Evolutionary conservation across 92 coral and sea anemone genomes (phyloP), one percentile per base, ranked within the genome.

Genomic region (Plumapathes pennacea): DNA sequence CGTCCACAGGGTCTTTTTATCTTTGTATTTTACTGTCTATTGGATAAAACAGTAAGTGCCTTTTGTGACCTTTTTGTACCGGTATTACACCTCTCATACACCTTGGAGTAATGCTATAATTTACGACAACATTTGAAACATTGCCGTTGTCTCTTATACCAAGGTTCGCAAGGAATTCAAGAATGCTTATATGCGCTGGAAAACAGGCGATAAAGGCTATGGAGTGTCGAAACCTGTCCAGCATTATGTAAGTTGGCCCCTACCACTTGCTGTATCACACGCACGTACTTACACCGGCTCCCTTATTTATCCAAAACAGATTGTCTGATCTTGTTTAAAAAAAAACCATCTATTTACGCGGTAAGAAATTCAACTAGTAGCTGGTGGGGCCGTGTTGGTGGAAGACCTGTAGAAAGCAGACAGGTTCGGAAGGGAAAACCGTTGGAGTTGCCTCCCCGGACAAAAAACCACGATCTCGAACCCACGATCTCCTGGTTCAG

Each of bases 101-200:
- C n/a, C n/a, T n/a, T n/a, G n/a, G n/a, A n/a, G n/a, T n/a, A n/a
- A n/a, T n/a, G n/a, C n/a, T n/a, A n/a, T n/a, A n/a, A n/a, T n/a
- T n/a, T n/a, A n/a, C n/a, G n/a, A n/a, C n/a, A n/a, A n/a, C n/a
- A n/a, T n/a, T n/a, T n/a, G n/a, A n/a, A n/a, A n/a, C n/a, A n/a
- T n/a, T n/a, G n/a, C n/a, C n/a, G n/a, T n/a, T n/a, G n/a, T n/a
- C n/a, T n/a, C n/a, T n/a, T n/a, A n/a, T n/a, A n/a, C n/a, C n/a
- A n/a, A 92, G 98, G 94, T 92, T 4, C 90, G 98, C 18, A 85
- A 77, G 11, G 98, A 92, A 57, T 88, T 77, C 61, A 84, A 80
- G 62, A 92, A 92, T 60, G 98, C 95, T 10, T 92, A 84, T 75
- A 75, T 84, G 59, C 88, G 98, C 18, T 92, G 98, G 98, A 92